Evolutionary conservation across 1,140 invertebrate species (phyloP).

Genomic region (Thalassaphorura encarpata): DNA sequence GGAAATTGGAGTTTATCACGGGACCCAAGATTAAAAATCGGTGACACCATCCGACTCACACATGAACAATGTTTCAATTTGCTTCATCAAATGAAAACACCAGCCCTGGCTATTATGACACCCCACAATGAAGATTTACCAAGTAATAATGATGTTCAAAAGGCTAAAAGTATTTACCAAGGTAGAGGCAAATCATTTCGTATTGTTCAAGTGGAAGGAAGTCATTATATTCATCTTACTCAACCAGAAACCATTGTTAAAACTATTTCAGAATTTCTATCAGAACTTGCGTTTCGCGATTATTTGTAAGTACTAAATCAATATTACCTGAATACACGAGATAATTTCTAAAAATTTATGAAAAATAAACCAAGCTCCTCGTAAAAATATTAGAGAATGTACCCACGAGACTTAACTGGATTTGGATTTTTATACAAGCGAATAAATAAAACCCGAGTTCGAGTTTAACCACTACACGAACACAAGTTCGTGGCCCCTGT

Average conservation of each 20-base stretch:
- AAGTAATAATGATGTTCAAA: constrained; percentile 2
- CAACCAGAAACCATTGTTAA: constrained; percentile 49
- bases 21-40: constrained; percentile 18
- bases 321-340: too few relatives aligned
- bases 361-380: too few relatives aligned
- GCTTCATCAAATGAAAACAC: constrained; percentile 5
- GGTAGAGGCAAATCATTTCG: constrained; percentile 36
- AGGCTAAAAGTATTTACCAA: constrained; percentile 11
- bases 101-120: constrained; percentile 13
- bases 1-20: constrained; percentile 14
- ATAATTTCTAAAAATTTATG: too few relatives aligned
- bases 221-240: constrained; percentile 64
- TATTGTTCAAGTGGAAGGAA: constrained; percentile 51
- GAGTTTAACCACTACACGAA: too few relatives aligned
- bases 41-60: constrained; percentile 14
- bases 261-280: constrained; percentile 48
- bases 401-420: too few relatives aligned
- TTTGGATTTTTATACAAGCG: too few relatives aligned
- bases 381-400: too few relatives aligned
- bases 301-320: too few relatives aligned
- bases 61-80: constrained; percentile 17
- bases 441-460: too few relatives aligned
- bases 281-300: too few relatives aligned
- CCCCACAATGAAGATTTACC: constrained; percentile 14
- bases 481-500: too few relatives aligned